Base-by-base conservation (phyloP, 2,888 invertebrate genomes). In the Meteorus colon region DNA sequence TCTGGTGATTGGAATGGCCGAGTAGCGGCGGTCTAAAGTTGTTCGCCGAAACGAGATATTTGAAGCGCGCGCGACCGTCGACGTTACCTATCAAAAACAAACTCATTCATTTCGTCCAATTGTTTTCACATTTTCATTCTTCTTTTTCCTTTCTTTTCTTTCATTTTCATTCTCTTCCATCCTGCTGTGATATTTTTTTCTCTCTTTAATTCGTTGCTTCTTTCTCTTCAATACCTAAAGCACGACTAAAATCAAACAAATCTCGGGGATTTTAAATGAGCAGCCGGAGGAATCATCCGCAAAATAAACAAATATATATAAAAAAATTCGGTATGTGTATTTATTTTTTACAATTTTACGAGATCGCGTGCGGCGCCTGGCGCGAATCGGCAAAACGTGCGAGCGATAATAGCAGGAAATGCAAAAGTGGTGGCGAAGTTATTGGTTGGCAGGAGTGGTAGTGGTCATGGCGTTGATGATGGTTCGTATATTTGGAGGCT, bases 371-470 rank as follows among this genome's bases (percentile, higher is more conserved):
- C 73, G 77, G 72, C 73, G 78, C 34, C 55, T 62, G 65, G 69
- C 75, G 75, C 73, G 51, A 70, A 76, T 76, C 62, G 79, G 79
- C 81, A 83, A 84, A 24, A 55, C 55, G 55, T 55, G 55, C 10
- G 55, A 55, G 19, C 83, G 81, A 83, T 84, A 84, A 83, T 81
- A 78, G 78, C 80, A 82, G 81, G 81, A 84, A 83, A 83, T 81
- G 82, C 81, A 83, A 84, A 81, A 55, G 55, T 55, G 55, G 81
- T 75, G 76, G 71, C 65, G 55, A 69, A 27, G 62, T 34, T 65
- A 34, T 24, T 69, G 31, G 19, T 51, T 48, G 51, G 19, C 29
- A 62, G 62, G 27, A 29, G 29, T 29, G 29, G 29, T 62, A 62
- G 27, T 27, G 14, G 27, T 62, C 14, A 10, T 62, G 34, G 34